These are phyloP conservation scores for Maniola jurtina DNA, from an alignment of 1,140 invertebrate species.

Conservation along the genomic window DNA sequence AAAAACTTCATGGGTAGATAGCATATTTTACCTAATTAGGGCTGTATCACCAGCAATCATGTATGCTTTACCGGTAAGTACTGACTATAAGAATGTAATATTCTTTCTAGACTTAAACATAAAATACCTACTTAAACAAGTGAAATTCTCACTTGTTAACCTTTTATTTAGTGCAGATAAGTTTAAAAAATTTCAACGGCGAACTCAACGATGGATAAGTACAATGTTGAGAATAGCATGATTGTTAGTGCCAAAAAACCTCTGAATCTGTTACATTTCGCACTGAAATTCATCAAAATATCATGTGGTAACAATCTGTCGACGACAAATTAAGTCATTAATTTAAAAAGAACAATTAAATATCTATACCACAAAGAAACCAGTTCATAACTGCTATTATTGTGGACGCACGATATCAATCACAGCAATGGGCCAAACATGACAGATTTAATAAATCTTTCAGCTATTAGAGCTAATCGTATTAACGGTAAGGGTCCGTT, in stretches of 20 bases:
- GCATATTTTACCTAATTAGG: too few species aligned
- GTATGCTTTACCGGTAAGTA: too few species aligned
- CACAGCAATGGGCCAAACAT: slow-evolving; percentile 14
- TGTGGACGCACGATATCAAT: slow-evolving; percentile 17
- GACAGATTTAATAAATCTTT: slow-evolving; percentile 24
- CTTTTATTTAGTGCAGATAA: too few species aligned
- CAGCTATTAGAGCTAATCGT: slow-evolving; percentile 6
- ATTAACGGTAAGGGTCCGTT: neutral
- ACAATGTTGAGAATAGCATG: too few species aligned
- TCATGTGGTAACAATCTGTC: neutral
- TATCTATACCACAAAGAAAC: slow-evolving; percentile 10
- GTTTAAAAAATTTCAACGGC: too few species aligned
- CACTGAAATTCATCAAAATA: neutral
- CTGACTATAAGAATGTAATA: too few species aligned
- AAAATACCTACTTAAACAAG: too few species aligned
- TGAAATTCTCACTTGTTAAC: too few species aligned
- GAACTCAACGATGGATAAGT: too few species aligned
- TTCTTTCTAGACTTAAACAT: too few species aligned
- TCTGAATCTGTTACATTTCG: neutral
- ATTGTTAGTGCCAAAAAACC: neutral
- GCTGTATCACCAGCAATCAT: too few species aligned
- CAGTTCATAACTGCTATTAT: slow-evolving; percentile 14
- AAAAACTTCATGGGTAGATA: too few species aligned
- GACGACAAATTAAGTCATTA: slow-evolving; percentile 19
- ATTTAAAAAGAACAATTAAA: slow-evolving; percentile 7